Conservation (phyloP, 1,140 invertebrate genomes). For the Pararge aegeria region DNA sequence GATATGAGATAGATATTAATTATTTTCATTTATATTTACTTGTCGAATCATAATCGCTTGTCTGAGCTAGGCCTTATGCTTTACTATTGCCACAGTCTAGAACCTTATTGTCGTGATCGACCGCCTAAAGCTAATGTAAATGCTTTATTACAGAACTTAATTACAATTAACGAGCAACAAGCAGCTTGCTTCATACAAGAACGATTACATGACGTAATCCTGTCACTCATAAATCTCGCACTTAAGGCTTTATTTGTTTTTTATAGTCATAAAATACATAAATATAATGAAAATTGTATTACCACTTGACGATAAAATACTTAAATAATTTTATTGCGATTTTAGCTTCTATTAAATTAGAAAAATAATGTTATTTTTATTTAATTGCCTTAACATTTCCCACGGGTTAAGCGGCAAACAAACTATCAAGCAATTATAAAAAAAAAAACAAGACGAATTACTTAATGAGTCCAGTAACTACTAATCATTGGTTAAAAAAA, state of each 20-base stretch:
- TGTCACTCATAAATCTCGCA: conserved; percentile 15
- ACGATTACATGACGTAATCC: conserved; percentile 10
- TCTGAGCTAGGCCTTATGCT: not conserved
- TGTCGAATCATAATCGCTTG: not conserved
- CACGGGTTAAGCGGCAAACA: not conserved
- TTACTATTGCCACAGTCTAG: conserved; percentile 15
- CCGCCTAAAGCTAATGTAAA: conserved; percentile 29
- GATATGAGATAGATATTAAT: no score
- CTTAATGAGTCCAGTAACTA: no score
- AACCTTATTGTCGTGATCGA: conserved; percentile 11
- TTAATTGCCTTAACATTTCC: not conserved
- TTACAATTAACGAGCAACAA: conserved; percentile 14
- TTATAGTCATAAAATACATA: conserved; percentile 11
- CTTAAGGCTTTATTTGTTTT: conserved; percentile 11
- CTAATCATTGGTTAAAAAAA: no score
- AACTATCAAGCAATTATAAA: no score
- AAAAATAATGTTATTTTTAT: not conserved
- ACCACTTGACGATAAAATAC: conserved; percentile 6
- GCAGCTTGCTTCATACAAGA: not conserved
- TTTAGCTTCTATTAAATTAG: not conserved
- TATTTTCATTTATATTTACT: no score
- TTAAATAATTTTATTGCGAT: conserved; percentile 2
- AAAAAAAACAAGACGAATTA: no score
- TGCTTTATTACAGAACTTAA: conserved; percentile 24
- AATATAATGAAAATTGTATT: conserved; percentile 13